A percentile compares a stretch with the other conserved stretches of the same genome.
These are phyloP conservation scores for Sinosuthora webbiana DNA, from an alignment of 2,113 vertebrate species.

Conservation along the genomic window DNA sequence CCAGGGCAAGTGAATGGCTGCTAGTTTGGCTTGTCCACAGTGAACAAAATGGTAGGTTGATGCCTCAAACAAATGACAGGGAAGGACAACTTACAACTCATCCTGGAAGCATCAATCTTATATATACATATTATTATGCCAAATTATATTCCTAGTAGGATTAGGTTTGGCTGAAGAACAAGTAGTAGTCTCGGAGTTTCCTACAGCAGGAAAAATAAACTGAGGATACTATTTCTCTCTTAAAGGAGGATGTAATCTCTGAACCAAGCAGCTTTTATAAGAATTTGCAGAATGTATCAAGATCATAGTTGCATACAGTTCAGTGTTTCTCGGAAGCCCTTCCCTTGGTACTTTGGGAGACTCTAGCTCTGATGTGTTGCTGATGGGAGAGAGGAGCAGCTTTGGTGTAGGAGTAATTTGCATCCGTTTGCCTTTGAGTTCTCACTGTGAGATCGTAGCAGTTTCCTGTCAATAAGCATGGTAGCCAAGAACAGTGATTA, in stretches of 20 bases:
- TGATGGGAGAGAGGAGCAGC: background rate
- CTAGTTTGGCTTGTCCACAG: slow-evolving; percentile 2
- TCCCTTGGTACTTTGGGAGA: background rate
- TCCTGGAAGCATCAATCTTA: slow-evolving; percentile 34
- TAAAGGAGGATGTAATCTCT: background rate
- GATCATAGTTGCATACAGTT: background rate
- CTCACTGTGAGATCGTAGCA: background rate
- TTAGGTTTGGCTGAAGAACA: slow-evolving; percentile 46
- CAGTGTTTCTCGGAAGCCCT: background rate
- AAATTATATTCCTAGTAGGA: slow-evolving; percentile 46
- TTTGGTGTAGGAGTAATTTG: background rate
- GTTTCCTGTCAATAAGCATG: background rate
- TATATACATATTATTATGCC: background rate
- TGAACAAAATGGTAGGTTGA: slow-evolving; percentile 13
- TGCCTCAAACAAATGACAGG: slow-evolving; percentile 23
- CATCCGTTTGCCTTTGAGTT: background rate
- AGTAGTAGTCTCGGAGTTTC: background rate
- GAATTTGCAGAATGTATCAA: background rate
- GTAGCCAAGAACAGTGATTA: background rate
- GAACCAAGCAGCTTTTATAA: background rate
- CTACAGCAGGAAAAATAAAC: background rate
- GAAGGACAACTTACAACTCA: slow-evolving; percentile 42
- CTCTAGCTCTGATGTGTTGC: background rate
- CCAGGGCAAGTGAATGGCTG: background rate
- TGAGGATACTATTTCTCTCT: background rate